Percentiles rank a stretch among this genome's conserved stretches.
Evolutionary conservation across 2,797 vertebrate species (phyloP).

Genomic region (Nothura maculosa): DNA sequence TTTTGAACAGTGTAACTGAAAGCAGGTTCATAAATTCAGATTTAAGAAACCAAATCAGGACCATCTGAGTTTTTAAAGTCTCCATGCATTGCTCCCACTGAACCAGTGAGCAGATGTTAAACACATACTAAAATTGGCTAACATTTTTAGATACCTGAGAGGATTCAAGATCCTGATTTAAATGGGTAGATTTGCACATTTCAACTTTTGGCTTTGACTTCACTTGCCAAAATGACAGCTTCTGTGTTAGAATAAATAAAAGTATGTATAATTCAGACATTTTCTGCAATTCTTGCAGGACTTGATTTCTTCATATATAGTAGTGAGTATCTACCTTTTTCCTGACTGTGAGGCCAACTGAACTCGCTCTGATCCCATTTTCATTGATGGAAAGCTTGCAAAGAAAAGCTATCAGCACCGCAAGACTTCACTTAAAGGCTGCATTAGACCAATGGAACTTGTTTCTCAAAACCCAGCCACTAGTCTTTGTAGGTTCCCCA

Average conservation of each 20-base stretch:
- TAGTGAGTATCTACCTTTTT: neutral
- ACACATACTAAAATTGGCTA: neutral
- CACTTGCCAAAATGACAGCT: neutral
- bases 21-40: slow-evolving; percentile 1
- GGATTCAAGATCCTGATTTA: neutral
- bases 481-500: neutral
- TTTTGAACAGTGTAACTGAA: neutral
- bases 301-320: neutral
- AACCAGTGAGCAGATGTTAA: neutral
- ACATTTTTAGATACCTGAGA: neutral
- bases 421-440: neutral
- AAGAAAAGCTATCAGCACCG: neutral
- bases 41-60: slow-evolving; percentile 4
- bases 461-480: neutral
- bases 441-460: neutral
- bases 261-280: neutral
- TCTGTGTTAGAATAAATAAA: neutral
- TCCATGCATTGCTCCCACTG: neutral
- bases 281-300: neutral
- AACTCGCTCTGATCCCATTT: neutral
- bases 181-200: neutral
- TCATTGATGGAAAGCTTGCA: neutral
- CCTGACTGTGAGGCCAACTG: neutral
- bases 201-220: neutral
- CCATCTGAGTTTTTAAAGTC: neutral